A percentile compares a stretch with the other conserved stretches of the same genome.
phyloP scores from a whole-genome alignment of 2,113 vertebrate genomes.

The Raja brachyura region DNA sequence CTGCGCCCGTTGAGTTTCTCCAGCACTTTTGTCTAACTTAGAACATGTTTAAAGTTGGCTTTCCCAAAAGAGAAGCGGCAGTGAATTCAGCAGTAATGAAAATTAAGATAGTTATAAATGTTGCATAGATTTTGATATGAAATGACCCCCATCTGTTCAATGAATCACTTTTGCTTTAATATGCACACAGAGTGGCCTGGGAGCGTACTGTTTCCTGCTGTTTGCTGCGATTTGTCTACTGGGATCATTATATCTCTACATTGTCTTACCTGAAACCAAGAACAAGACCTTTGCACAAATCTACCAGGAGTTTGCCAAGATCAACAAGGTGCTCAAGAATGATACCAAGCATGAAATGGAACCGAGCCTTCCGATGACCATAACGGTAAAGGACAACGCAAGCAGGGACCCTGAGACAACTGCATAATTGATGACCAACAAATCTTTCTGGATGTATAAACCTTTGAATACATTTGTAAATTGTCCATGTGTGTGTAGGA shows the following conservation, averaged over 20 bases:
- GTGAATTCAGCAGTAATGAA: not conserved
- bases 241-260: constrained; percentile 68
- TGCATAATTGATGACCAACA: not conserved
- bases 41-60: too few species aligned
- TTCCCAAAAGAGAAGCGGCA: too few species aligned
- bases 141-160: not conserved
- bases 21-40: too few species aligned
- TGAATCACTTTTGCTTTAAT: not conserved
- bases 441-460: not conserved
- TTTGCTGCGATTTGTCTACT: constrained; percentile 68
- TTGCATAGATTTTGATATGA: too few species aligned
- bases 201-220: constrained; percentile 78
- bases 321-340: constrained; percentile 60
- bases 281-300: constrained; percentile 85
- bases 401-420: not conserved
- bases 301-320: constrained; percentile 76
- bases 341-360: constrained; percentile 44
- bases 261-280: constrained; percentile 89
- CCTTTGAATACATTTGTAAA: too few species aligned
- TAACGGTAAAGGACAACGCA: not conserved
- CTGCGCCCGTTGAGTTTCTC: too few species aligned
- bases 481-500: too few species aligned
- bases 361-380: not conserved
- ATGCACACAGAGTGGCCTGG: constrained; percentile 61
- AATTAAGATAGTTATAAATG: not conserved